Evolutionary conservation across 2,113 vertebrate genomes (phyloP).

Genomic region (pig (Sus scrofa)): DNA sequence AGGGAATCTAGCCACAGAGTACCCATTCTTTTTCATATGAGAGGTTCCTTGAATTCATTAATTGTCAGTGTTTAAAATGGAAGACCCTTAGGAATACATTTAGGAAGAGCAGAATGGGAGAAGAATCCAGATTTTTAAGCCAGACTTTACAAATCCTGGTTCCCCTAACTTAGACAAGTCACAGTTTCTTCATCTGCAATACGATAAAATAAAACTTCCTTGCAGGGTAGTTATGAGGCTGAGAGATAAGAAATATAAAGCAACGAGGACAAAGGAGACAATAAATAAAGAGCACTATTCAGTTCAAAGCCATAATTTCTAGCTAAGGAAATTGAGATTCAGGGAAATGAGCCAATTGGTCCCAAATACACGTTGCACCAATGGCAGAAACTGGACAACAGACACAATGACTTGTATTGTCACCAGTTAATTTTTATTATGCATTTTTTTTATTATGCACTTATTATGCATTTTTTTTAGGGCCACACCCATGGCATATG

Average conservation of each 20-base stretch:
- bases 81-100: not conserved
- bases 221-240: not conserved
- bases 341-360: not conserved
- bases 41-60: not conserved
- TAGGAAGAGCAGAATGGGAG: not conserved
- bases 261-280: not conserved
- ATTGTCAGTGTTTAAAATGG: not conserved
- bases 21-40: not conserved
- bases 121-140: not conserved
- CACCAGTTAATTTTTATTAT: not conserved
- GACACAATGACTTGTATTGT: not conserved
- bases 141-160: not conserved
- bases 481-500: too few species aligned
- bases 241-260: not conserved
- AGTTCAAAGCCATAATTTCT: not conserved
- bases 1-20: not conserved
- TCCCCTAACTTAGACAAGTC: not conserved
- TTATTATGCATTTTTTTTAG: not conserved
- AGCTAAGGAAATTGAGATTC: slow-evolving; percentile 15
- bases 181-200: slow-evolving; percentile 10
- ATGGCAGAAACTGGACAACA: not conserved
- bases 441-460: not conserved
- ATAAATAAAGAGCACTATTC: not conserved
- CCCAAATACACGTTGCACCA: not conserved
- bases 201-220: not conserved